These are phyloP conservation scores for Macrostomum lignano DNA, from an alignment of 1,140 invertebrate genomes.

Conservation along the genomic window DNA sequence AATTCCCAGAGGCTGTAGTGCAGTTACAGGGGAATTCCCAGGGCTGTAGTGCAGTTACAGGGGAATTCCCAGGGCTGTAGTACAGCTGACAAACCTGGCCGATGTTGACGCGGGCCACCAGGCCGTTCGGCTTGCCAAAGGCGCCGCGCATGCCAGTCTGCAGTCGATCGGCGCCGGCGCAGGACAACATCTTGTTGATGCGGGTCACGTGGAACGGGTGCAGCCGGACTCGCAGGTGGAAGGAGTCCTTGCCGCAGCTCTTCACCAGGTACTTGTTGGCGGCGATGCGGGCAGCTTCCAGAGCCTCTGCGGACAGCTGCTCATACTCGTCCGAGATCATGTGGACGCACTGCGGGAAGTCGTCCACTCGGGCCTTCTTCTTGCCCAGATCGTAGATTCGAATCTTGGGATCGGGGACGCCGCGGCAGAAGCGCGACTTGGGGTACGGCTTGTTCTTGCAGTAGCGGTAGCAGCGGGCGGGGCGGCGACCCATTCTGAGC, in stretches of 20 bases:
- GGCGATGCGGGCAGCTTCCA: constrained; percentile 95
- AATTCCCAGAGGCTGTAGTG: too few species aligned
- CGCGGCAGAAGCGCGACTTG: too few species aligned
- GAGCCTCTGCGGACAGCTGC: constrained; percentile 76
- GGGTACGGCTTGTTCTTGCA: too few species aligned
- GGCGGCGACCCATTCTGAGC: too few species aligned
- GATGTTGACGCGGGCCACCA: constrained; percentile 80
- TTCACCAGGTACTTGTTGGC: constrained; percentile 77
- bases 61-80: too few species aligned
- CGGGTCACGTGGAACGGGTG: constrained; percentile 98
- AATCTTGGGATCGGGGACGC: constrained; percentile 56
- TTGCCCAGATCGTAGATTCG: constrained; percentile 94
- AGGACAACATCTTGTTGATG: constrained; percentile 99
- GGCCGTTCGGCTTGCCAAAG: constrained; percentile 93
- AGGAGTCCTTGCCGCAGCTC: constrained; percentile 83
- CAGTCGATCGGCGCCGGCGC: constrained; percentile 99
- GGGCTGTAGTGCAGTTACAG: too few species aligned
- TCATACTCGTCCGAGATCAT: constrained; percentile 95
- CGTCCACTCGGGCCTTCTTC: constrained; percentile 82
- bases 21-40: too few species aligned
- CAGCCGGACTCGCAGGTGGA: constrained; percentile 81
- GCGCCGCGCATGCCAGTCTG: constrained; percentile 99
- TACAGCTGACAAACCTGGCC: too few species aligned
- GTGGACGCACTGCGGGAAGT: constrained; percentile 89
- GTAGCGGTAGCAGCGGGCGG: too few species aligned